Conservation (phyloP, 2,888 invertebrate genomes). For the Rhamphomyia laevipes region DNA sequence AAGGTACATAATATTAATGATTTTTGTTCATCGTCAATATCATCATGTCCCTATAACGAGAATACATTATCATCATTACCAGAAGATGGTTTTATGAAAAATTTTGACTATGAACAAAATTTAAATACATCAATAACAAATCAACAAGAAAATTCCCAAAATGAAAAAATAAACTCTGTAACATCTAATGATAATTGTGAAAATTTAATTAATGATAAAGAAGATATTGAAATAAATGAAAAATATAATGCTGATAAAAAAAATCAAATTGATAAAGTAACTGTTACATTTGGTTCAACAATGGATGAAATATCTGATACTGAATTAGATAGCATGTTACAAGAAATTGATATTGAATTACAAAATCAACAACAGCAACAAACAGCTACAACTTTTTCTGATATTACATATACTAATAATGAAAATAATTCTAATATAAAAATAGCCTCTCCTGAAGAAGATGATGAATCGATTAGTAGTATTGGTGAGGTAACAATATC, state of each 20-base stretch:
- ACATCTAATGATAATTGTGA: background rate
- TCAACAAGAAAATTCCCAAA: background rate
- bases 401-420: constrained; percentile 22
- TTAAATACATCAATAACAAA: background rate
- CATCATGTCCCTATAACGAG: constrained; percentile 16
- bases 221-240: too few relatives aligned
- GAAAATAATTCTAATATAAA: background rate
- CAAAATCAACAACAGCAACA: constrained; percentile 14
- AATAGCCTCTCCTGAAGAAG: too few relatives aligned
- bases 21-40: constrained; percentile 29
- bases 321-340: constrained; percentile 36
- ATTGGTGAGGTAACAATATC: too few relatives aligned
- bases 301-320: constrained; percentile 39
- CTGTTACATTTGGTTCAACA: constrained; percentile 35
- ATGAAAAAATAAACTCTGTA: background rate
- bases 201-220: constrained; percentile 5
- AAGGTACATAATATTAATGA: too few relatives aligned
- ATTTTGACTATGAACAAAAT: background rate
- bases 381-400: constrained; percentile 16
- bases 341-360: constrained; percentile 33
- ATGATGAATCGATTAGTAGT: constrained; percentile 9
- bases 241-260: constrained; percentile 3
- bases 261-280: background rate
- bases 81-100: background rate
- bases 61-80: constrained; percentile 13